A percentile compares a stretch with the other conserved stretches of the same genome.
These are phyloP conservation scores for Sorex maritimensis DNA, from an alignment of 2,797 vertebrate genomes.

Conservation along the genomic window DNA sequence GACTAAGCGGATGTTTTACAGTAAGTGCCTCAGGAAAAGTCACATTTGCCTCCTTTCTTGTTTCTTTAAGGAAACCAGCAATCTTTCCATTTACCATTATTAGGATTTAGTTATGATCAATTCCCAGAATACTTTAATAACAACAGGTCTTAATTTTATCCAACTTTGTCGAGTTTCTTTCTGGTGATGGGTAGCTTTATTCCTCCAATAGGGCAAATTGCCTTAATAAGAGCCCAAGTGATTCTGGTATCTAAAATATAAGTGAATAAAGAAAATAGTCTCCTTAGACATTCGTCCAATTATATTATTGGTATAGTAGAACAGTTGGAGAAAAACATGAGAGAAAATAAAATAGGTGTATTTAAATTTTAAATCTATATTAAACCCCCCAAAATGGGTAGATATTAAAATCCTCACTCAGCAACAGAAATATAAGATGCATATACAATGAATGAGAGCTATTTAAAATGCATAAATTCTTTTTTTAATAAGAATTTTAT, in stretches of 20 bases:
- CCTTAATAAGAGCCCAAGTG: not conserved
- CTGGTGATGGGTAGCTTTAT: not conserved
- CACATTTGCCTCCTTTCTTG: not conserved
- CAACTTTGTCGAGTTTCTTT: not conserved
- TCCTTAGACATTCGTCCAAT: not conserved
- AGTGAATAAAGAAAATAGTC: not conserved
- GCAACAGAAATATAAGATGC: not conserved
- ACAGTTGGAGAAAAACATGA: not conserved
- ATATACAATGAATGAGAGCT: constrained; percentile 22
- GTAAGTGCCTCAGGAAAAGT: not conserved
- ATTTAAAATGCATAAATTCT: constrained; percentile 12
- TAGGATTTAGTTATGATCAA: not conserved
- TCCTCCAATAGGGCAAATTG: not conserved
- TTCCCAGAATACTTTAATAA: not conserved
- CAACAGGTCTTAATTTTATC: not conserved
- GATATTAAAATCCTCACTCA: not conserved
- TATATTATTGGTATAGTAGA: not conserved
- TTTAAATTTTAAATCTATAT: constrained; percentile 27
- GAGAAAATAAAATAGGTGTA: not conserved
- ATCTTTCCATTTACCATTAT: not conserved
- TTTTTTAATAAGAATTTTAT: not conserved
- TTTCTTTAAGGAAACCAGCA: constrained; percentile 45
- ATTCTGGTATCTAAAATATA: not conserved
- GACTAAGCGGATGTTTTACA: not conserved
- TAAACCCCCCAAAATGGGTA: not conserved